phyloP scores from a whole-genome alignment of 2,888 invertebrate species.

The Alentia gelatinosa region DNA sequence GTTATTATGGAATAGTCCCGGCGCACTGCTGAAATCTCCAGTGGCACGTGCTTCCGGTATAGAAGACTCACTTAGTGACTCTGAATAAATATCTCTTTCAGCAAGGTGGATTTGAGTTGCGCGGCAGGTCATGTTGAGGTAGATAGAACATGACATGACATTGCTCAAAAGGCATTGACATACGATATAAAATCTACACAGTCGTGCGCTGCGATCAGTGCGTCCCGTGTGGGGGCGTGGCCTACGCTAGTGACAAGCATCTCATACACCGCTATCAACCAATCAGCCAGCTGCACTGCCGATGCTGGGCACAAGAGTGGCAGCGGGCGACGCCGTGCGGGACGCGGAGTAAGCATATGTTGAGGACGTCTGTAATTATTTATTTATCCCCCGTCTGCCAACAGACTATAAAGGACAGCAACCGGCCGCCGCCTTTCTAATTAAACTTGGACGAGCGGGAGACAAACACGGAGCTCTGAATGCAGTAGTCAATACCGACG shows the following conservation, averaged over 20 bases:
- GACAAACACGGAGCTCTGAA: not conserved
- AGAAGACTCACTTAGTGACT: not conserved
- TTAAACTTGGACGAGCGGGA: not conserved
- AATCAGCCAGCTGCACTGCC: not conserved
- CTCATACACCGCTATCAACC: not conserved
- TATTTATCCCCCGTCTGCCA: not conserved
- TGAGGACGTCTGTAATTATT: constrained; percentile 29
- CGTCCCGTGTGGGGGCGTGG: not conserved
- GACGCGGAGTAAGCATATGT: constrained; percentile 16
- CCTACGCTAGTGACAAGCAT: not conserved
- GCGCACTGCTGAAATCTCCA: not conserved
- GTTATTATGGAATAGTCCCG: not conserved
- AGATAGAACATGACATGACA: not conserved
- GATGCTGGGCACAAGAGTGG: not conserved
- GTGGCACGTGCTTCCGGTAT: not conserved
- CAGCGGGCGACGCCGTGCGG: not conserved
- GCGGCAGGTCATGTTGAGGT: not conserved
- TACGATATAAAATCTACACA: no score
- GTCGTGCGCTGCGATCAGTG: not conserved
- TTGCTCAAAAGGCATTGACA: not conserved
- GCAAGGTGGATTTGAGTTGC: not conserved
- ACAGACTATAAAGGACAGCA: not conserved
- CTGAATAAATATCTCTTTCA: not conserved
- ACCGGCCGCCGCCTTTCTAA: constrained; percentile 9
- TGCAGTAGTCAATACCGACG: not conserved